Evolutionary conservation across 2,888 invertebrate species (phyloP).

Genomic region (Amiota communis): DNA sequence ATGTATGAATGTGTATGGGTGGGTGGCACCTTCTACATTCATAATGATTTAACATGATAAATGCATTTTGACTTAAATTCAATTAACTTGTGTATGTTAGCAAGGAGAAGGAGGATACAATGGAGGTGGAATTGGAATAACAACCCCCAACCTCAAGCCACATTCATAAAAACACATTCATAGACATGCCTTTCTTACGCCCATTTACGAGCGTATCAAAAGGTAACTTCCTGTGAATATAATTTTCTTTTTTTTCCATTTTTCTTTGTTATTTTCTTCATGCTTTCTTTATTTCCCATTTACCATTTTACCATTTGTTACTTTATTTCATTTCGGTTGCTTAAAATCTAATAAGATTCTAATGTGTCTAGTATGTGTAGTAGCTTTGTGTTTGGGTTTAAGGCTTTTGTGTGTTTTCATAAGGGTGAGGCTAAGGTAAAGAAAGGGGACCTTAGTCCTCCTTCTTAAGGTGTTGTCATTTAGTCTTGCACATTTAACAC

Average conservation of each 20-base stretch:
- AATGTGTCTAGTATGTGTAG: too few species aligned
- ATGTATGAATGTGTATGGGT: too few species aligned
- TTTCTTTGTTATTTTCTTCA: neutral
- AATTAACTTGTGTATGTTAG: conserved; percentile 51
- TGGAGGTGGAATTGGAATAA: neutral
- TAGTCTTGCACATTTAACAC: conserved; percentile 56
- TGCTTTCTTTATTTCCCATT: neutral
- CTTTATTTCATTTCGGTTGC: neutral
- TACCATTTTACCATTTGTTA: neutral
- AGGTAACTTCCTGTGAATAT: neutral
- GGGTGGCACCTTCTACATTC: neutral
- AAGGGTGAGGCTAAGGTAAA: too few species aligned
- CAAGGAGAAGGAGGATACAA: conserved; percentile 22
- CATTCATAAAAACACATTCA: conserved; percentile 49
- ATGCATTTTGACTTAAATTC: conserved; percentile 61
- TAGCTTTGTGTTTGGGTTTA: too few species aligned
- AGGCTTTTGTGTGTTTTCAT: too few species aligned
- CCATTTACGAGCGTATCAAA: neutral
- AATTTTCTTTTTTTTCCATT: too few species aligned
- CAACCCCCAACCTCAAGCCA: conserved; percentile 41
- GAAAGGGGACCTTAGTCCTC: neutral
- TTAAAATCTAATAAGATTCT: conserved; percentile 32
- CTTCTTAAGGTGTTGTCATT: neutral
- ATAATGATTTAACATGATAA: conserved; percentile 48
- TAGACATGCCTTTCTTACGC: conserved; percentile 33